Conservation (phyloP, 2,113 vertebrate genomes). For the Eolophus roseicapilla region DNA sequence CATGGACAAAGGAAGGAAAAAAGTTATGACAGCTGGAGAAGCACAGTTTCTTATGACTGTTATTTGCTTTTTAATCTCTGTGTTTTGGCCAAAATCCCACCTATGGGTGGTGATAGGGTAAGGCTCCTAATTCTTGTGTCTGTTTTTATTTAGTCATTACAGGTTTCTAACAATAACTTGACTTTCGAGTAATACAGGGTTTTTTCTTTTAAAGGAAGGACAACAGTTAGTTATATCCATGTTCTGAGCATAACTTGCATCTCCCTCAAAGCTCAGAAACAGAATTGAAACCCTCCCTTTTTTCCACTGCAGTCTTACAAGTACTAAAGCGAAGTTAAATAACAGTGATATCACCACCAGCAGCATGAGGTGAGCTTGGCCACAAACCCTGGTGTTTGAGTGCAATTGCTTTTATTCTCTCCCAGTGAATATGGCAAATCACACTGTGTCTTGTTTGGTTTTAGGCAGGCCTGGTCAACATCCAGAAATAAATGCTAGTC, state of each 20-base stretch:
- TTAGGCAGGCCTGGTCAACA: conserved; percentile 26
- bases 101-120: background rate
- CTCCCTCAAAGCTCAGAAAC: background rate
- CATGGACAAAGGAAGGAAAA: background rate
- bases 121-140: background rate
- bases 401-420: conserved; percentile 15
- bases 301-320: background rate
- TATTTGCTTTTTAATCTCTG: background rate
- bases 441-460: background rate
- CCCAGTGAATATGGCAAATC: conserved; percentile 1
- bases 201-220: background rate
- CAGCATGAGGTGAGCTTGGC: conserved; percentile 51
- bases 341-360: background rate
- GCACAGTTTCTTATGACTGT: background rate
- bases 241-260: background rate
- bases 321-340: background rate
- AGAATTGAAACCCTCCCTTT: background rate
- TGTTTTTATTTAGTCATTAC: background rate
- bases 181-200: background rate
- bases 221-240: background rate
- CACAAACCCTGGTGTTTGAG: background rate
- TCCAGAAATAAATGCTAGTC: conserved; percentile 28
- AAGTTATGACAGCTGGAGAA: background rate
- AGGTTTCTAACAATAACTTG: background rate
- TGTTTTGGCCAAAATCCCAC: background rate